These are phyloP conservation scores for Tenodera sinensis DNA, from an alignment of 2,888 invertebrate species.

Conservation along the genomic window DNA sequence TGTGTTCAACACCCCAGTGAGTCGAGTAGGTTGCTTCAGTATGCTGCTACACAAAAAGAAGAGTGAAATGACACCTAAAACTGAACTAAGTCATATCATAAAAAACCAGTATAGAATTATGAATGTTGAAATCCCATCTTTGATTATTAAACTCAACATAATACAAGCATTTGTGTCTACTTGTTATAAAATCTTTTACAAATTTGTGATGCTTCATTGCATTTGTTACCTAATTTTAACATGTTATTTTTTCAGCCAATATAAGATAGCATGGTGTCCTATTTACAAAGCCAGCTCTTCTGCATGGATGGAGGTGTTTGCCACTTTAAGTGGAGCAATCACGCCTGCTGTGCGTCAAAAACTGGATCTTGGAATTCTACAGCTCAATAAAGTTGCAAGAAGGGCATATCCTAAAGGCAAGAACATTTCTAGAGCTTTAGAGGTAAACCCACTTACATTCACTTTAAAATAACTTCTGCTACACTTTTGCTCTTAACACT, in stretches of 20 bases:
- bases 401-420: constrained; percentile 37
- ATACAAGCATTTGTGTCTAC: no score
- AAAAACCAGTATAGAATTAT: no score
- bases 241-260: constrained; percentile 33
- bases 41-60: no score
- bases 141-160: no score
- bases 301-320: constrained; percentile 42
- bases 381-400: constrained; percentile 39
- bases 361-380: constrained; percentile 34
- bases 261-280: constrained; percentile 43
- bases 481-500: background rate
- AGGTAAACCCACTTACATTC: background rate
- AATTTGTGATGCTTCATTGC: background rate
- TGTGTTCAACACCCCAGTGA: no score
- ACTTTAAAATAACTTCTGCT: background rate
- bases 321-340: constrained; percentile 36
- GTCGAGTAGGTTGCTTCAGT: no score
- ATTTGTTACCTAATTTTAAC: background rate
- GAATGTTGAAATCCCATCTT: no score
- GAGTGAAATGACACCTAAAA: no score
- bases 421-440: background rate
- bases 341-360: constrained; percentile 34
- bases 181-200: background rate
- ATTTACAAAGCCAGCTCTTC: constrained; percentile 43
- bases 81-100: no score